A percentile compares a stretch with the other conserved stretches of the same genome.
Evolutionary conservation across 2,113 vertebrate genomes (phyloP).

Genomic region (Epinephelus moara): DNA sequence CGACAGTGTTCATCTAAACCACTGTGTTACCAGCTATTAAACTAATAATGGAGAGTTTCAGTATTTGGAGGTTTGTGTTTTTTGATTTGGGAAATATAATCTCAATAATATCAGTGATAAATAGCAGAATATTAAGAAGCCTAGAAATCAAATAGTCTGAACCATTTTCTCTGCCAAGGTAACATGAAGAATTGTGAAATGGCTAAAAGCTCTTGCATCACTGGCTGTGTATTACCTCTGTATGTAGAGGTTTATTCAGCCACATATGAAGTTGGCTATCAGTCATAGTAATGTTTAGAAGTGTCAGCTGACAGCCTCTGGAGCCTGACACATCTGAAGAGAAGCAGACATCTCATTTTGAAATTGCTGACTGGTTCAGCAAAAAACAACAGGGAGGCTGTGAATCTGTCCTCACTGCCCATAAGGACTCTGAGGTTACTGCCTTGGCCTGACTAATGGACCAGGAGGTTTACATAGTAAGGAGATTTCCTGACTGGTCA

Average conservation of each 20-base stretch:
- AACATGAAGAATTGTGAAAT: neutral
- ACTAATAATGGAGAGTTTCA: neutral
- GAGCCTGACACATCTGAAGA: conserved; percentile 49
- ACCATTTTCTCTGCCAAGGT: neutral
- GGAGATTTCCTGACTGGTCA: conserved; percentile 70
- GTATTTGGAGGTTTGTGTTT: neutral
- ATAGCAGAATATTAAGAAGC: neutral
- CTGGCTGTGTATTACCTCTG: neutral
- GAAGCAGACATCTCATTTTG: conserved; percentile 43
- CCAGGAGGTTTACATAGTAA: conserved; percentile 36
- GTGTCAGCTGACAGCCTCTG: conserved; percentile 35
- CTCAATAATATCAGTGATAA: no score
- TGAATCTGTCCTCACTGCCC: conserved; percentile 31
- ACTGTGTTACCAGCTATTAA: neutral
- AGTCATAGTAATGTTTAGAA: conserved; percentile 34
- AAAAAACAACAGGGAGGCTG: conserved; percentile 56
- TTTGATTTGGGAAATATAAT: neutral
- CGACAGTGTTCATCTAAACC: neutral
- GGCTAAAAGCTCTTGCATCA: neutral
- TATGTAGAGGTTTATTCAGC: conserved; percentile 11
- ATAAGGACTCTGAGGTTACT: conserved; percentile 63
- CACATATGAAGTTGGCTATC: conserved; percentile 1
- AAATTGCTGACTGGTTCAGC: conserved; percentile 50
- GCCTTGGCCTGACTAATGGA: conserved; percentile 55
- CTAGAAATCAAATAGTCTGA: neutral